phyloP scores from a whole-genome alignment of 2,888 invertebrate genomes.

The Lissocephala sabroskyi region DNA sequence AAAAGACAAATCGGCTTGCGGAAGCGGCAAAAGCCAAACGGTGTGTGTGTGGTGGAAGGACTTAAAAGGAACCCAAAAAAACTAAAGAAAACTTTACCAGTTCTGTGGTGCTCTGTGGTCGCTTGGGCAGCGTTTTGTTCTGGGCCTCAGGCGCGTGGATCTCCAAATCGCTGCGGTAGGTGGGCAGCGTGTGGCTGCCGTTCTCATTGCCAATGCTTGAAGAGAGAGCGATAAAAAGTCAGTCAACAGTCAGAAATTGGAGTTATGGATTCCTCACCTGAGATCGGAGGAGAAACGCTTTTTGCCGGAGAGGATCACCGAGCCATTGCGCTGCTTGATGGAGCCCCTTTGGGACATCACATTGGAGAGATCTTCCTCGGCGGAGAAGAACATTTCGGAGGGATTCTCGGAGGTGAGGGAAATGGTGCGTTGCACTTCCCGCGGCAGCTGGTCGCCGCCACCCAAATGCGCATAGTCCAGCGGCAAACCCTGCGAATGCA shows the following conservation, averaged over 20 bases:
- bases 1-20: conserved; percentile 18
- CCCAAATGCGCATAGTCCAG: conserved; percentile 26
- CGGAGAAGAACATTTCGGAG: conserved; percentile 93
- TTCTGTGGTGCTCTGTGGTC: conserved; percentile 72
- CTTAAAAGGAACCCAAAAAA: neutral
- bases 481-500: conserved; percentile 41
- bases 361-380: conserved; percentile 85
- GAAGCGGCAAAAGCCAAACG: conserved; percentile 27
- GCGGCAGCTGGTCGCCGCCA: conserved; percentile 65
- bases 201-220: conserved; percentile 69
- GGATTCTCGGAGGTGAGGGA: conserved; percentile 92
- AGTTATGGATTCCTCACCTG: too few species aligned
- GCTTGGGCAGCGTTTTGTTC: conserved; percentile 73
- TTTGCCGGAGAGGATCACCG: conserved; percentile 69
- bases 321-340: conserved; percentile 69
- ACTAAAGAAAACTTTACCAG: conserved; percentile 60
- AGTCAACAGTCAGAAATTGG: neutral
- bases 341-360: conserved; percentile 68
- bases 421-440: conserved; percentile 81
- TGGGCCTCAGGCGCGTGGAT: conserved; percentile 76
- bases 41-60: neutral
- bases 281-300: conserved; percentile 72
- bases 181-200: conserved; percentile 71
- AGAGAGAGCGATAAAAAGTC: neutral
- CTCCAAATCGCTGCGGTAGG: conserved; percentile 77